Evolutionary conservation across 2,113 vertebrate species (phyloP), one percentile per base, ranked within the genome.

Genomic region (Sinocyclocheilus anshuiensis): DNA sequence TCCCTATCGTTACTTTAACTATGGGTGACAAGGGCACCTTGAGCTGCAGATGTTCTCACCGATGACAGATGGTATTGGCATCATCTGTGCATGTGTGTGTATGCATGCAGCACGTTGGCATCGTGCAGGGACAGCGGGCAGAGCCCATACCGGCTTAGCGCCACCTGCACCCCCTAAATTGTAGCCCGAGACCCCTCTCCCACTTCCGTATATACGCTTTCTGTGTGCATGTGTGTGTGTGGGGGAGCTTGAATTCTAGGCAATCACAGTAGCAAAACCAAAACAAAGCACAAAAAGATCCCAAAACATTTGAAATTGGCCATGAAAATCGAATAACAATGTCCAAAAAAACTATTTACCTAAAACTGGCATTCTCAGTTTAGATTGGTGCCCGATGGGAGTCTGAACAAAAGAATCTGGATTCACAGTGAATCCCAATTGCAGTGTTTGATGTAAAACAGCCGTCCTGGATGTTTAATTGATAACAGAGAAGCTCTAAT

Each of bases 21-120:
- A 61, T 84, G 88, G 88, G 88, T 89, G 88, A 88, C 89, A 88
- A 84, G 87, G 87, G 82, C 87, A 90, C 89, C 89, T 90, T 90
- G 89, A 79, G 87, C 81, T 90, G 86, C 86, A 88, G 87, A 85
- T 88, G 87, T 90, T 89, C 88, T 65, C 57, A 59, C 42, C 77
- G 81, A 87, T 89, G 86, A 89, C 88, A 89, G 88, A 89, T 89
- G 88, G 81, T 80, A 87, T 85, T 90, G 87, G 84, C 86, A 86
- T 86, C 71, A 83, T 86, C 76, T 81, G 74, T 80, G 84, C 69
- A 53, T 45, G 83, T 80, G 50, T 86, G 87, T 90, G 72, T 91
- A 84, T 93, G 88, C 71, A 89, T 82, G 7, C 29, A 55, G 69
- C 48, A 75, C 6, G 82, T 69, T 89, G 88, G 88, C 88, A 87